Conservation (phyloP, 2,113 vertebrate species). For the Melanerpes formicivorus region DNA sequence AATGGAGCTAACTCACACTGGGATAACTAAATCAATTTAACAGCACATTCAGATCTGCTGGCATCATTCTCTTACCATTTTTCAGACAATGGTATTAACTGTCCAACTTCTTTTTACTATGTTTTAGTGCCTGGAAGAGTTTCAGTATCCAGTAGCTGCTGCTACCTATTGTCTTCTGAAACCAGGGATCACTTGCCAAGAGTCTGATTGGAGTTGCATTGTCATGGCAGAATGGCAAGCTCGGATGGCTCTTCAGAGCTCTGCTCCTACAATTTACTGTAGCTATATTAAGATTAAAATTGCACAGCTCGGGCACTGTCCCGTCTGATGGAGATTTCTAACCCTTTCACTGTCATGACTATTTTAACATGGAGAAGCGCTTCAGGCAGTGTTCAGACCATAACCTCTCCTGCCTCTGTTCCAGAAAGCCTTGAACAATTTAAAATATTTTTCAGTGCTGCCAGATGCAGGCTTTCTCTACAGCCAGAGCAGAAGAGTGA, state of each 20-base stretch:
- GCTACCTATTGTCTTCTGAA: constrained; percentile 47
- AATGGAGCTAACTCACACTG: not conserved
- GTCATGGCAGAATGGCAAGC: constrained; percentile 21
- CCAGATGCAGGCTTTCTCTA: not conserved
- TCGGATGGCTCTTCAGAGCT: not conserved
- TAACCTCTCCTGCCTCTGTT: not conserved
- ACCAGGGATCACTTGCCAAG: constrained; percentile 7
- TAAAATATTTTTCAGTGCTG: constrained; percentile 15
- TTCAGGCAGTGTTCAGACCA: not conserved
- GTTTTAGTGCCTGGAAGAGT: constrained; percentile 34
- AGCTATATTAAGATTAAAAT: constrained; percentile 48
- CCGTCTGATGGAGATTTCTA: not conserved
- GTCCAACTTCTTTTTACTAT: constrained; percentile 20
- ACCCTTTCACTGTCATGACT: constrained; percentile 4
- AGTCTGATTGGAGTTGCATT: constrained; percentile 35
- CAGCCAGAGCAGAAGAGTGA: not conserved
- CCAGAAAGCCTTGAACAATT: not conserved
- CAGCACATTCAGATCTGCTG: not conserved
- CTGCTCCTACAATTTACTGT: constrained; percentile 29
- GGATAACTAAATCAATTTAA: not conserved
- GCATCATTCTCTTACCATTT: not conserved
- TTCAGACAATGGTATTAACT: constrained; percentile 17
- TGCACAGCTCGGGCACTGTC: constrained; percentile 1
- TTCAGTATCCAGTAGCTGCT: constrained; percentile 37
- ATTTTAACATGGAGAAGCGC: constrained; percentile 13